Evolutionary conservation across 2,888 invertebrate species (phyloP), one percentile per base, ranked within the genome.

Genomic region (Apeira syringaria): DNA sequence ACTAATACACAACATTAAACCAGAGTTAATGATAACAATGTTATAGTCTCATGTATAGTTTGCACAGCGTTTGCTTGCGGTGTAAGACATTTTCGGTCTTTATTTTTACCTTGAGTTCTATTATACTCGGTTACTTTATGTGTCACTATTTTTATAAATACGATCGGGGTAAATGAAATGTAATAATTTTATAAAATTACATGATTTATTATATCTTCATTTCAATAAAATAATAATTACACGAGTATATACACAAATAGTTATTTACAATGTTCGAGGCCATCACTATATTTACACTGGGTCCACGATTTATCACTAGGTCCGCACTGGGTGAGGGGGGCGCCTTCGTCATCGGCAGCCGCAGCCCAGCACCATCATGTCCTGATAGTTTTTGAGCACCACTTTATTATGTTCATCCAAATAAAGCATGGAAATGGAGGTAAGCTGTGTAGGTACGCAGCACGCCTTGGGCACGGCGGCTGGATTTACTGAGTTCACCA

Each of bases 281-380:
- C 86, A 51, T 80, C 70, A 74, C 86, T 88, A 89, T 89, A 89
- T 89, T 56, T 89, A 89, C 88, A 89, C 82, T 84, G 81, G 86
- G 87, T 86, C 86, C 86, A 80, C 83, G 80, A 83, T 59, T 64
- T 79, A 56, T 80, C 85, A 86, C 83, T 84, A 76, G 71, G 82
- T 83, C 71, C 75, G 74, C 80, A 75, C 81, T 68, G 74, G 73
- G 73, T 50, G 64, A 49, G 61, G 61, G 61, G 68, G 68, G 58
- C 57, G 74, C 83, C 81, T 78, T 80, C 76, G 85, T 93, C 92
- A 99, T 92, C 98, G 96, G 91, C 99, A 99, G 45, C 99, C 99
- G 85, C 99, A 99, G 44, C 98, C 98, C 65, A 96, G 94, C 55
- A 99, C 99, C 67, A 97, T 95, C 99, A 99, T 99, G 84, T 99